These are phyloP conservation scores for Leucopsar rothschildi DNA, from an alignment of 2,113 vertebrate species.

Conservation along the genomic window DNA sequence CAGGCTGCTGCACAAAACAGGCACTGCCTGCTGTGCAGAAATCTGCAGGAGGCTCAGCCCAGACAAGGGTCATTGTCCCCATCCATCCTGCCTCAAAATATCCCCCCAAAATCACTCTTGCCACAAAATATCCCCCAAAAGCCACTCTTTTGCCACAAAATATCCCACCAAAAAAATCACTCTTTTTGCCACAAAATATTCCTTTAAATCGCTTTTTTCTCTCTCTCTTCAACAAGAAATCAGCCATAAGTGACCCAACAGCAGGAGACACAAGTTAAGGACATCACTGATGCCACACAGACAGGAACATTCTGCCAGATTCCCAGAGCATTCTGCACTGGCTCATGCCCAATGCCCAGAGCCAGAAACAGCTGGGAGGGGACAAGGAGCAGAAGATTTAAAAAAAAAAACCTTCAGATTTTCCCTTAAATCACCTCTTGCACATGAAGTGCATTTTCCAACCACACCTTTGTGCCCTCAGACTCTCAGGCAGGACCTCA, in stretches of 20 bases:
- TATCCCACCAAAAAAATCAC: background rate
- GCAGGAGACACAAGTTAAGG: background rate
- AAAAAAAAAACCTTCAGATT: background rate
- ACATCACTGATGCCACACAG: background rate
- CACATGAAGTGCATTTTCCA: background rate
- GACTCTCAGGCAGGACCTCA: background rate
- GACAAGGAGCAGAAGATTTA: background rate
- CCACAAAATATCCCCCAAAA: background rate
- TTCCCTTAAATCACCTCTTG: background rate
- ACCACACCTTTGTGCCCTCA: background rate
- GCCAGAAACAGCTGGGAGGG: background rate
- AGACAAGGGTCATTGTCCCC: background rate
- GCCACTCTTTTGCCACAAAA: background rate
- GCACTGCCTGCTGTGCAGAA: background rate
- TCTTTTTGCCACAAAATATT: background rate
- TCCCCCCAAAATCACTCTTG: background rate
- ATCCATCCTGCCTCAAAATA: background rate
- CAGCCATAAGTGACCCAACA: background rate
- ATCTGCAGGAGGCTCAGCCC: background rate
- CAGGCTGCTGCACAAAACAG: background rate
- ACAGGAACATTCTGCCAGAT: background rate
- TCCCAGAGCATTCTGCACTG: background rate
- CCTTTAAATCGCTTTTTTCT: too few relatives aligned
- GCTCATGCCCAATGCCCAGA: background rate
- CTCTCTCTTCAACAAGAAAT: background rate